Percentiles rank a stretch among this genome's conserved stretches.
phyloP scores from a whole-genome alignment of 2,888 invertebrate genomes.

The Onthophagus sagittarius region DNA sequence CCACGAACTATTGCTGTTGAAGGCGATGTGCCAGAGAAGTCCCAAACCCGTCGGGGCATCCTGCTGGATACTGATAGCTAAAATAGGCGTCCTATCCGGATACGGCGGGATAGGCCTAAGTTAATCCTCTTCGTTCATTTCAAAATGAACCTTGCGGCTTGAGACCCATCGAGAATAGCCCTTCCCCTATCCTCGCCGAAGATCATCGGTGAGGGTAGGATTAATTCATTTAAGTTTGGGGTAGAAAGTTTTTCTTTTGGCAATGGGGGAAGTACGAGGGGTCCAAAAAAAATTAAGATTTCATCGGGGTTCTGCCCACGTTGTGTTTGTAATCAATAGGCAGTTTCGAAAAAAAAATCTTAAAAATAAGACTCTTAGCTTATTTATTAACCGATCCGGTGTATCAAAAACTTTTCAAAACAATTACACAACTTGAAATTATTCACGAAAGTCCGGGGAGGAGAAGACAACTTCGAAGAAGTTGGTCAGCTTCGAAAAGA shows the following conservation, averaged over 20 bases:
- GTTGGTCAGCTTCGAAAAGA: slow-evolving; percentile 9
- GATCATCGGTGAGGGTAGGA: slow-evolving; percentile 21
- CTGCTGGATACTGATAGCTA: slow-evolving; percentile 46
- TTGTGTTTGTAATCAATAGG: slow-evolving; percentile 4
- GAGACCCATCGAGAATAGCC: not conserved
- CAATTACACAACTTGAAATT: not conserved
- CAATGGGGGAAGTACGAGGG: slow-evolving; percentile 7
- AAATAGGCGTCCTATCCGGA: slow-evolving; percentile 38
- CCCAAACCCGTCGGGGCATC: slow-evolving; percentile 32
- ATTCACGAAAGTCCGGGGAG: slow-evolving; percentile 9
- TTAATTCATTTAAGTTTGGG: slow-evolving; percentile 35
- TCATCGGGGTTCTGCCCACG: slow-evolving; percentile 17
- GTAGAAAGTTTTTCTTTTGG: slow-evolving; percentile 25
- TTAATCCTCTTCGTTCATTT: slow-evolving; percentile 10
- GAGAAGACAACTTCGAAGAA: not conserved
- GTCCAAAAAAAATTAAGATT: slow-evolving; percentile 22
- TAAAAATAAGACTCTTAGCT: too few species aligned
- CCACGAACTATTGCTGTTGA: slow-evolving; percentile 33
- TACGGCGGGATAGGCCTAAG: not conserved
- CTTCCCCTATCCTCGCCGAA: not conserved
- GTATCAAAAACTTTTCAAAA: not conserved
- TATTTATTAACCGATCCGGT: not conserved
- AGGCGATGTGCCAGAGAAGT: slow-evolving; percentile 36
- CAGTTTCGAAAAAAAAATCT: too few species aligned
- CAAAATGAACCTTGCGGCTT: slow-evolving; percentile 1